Base-by-base conservation (phyloP, 1,140 invertebrate species). In the Penaeus vannamei region DNA sequence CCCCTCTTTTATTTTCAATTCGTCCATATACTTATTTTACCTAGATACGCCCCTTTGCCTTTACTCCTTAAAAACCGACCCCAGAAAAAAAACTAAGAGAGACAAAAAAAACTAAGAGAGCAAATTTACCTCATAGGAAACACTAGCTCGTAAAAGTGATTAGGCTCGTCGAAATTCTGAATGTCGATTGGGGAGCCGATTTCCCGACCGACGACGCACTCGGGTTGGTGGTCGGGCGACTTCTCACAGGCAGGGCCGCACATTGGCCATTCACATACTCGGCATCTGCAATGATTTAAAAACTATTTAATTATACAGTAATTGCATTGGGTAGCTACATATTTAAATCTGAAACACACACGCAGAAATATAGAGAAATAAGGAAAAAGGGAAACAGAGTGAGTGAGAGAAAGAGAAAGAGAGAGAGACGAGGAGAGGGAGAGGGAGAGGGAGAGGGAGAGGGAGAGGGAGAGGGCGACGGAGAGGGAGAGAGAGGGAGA, bases 181-280 rank as follows among this genome's bases (percentile, higher is more conserved):
- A 91, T 91, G 14, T 90, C 89, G 29, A 91, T 91, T 42, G 91
- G 91, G 17, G 88, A 90, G 29, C 91, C 90, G 60, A 91, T 92
- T 72, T 91, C 90, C 60, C 79, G 83, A 26, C 91, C 91, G 14
- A 92, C 89, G 17, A 91, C 89, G 29, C 91, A 91, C 87, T 92
- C 91, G 0, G 91, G 91, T 64, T 90, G 86, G 83, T 92, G 91
- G 77, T 87, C 88, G 0, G 88, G 81, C 8, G 26, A 87, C 80
- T 93, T 93, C 91, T 95, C 95, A 91, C 96, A 97, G 29, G 94
- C 93, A 59, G 93, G 86, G 3, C 94, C 93, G 46, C 91, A 92
- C 87, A 92, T 61, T 2, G 91, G 91, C 91, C 91, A 92, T 8
- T 76, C 29, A 80, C 90, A 91, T 62, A 90, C 90, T 79, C 80